These are phyloP conservation scores for Andrena trimmerana DNA, from an alignment of 2,888 invertebrate genomes.

Conservation along the genomic window DNA sequence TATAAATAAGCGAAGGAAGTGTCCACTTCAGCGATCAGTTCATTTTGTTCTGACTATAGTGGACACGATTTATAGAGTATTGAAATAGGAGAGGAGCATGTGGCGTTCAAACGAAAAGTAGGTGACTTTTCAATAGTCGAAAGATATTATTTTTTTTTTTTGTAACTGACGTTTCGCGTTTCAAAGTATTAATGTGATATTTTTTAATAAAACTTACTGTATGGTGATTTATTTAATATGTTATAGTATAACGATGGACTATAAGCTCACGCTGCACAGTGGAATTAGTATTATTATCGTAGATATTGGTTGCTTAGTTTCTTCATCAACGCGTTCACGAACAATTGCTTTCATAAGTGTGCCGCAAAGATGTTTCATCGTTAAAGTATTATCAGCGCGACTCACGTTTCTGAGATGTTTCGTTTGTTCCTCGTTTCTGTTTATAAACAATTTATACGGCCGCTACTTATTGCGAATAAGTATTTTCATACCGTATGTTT, in stretches of 20 bases:
- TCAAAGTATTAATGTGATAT: constrained; percentile 1
- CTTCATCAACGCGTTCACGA: not conserved
- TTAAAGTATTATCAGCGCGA: not conserved
- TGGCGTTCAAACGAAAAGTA: too few relatives aligned
- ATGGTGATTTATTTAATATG: not conserved
- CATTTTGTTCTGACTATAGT: too few relatives aligned
- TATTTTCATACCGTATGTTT: not conserved
- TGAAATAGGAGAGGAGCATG: too few relatives aligned
- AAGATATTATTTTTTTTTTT: not conserved
- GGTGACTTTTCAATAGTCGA: not conserved
- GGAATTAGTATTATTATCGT: constrained; percentile 4
- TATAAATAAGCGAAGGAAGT: too few relatives aligned
- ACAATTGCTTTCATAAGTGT: not conserved
- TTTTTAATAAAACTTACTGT: not conserved
- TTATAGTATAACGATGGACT: not conserved
- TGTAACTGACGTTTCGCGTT: not conserved
- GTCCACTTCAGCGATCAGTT: too few relatives aligned
- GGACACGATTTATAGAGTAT: too few relatives aligned
- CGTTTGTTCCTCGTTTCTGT: not conserved
- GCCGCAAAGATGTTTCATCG: not conserved
- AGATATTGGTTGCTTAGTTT: not conserved
- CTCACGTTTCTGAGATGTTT: not conserved
- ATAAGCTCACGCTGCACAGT: not conserved
- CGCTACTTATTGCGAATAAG: constrained; percentile 2
- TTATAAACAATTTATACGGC: not conserved